Evolutionary conservation across 2,888 invertebrate genomes (phyloP), one percentile per base, ranked within the genome.

Genomic region (Cantharis nigra): DNA sequence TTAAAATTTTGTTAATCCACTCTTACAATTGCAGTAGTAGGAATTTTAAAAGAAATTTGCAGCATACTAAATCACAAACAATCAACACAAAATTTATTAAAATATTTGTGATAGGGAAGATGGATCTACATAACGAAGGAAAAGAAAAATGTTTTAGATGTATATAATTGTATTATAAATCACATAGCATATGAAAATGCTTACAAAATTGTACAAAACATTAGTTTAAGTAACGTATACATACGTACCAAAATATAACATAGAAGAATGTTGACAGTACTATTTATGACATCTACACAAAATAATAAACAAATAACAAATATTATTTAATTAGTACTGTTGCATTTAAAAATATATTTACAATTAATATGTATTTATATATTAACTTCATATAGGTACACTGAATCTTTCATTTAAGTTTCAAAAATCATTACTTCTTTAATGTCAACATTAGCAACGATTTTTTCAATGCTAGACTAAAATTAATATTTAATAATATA

Each of bases 191-290:
- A 81, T 80, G 78, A 78, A 80, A 81, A 80, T 81, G 81, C 75
- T 80, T 81, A 81, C 81, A 81, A 82, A 81, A 82, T 80, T 82
- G 82, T 82, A 82, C 79, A 82, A 82, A 82, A 82, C 78, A 81
- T 81, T 78, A 79, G 81, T 79, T 75, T 76, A 77, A 79, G 74
- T 77, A 74, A 79, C 67, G 71, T 81, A 81, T 79, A 78, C 79
- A 80, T 80, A 81, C 74, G 78, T 82, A 82, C 81, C 81, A 82
- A 82, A 81, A 82, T 78, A 78, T 79, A 79, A 79, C 78, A 77
- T 75, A 80, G 75, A 70, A 76, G 76, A 78, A 80, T 78, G 63
- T 77, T 72, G 73, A 78, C 73, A 78, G 69, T 73, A 78, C 75
- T 75, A 63, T 72, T 20, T 23, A 78, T 71, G 71, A 76, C 75